Evolutionary conservation across 2,888 invertebrate genomes (phyloP).

Genomic region (Stenchaetothrips biformis): DNA sequence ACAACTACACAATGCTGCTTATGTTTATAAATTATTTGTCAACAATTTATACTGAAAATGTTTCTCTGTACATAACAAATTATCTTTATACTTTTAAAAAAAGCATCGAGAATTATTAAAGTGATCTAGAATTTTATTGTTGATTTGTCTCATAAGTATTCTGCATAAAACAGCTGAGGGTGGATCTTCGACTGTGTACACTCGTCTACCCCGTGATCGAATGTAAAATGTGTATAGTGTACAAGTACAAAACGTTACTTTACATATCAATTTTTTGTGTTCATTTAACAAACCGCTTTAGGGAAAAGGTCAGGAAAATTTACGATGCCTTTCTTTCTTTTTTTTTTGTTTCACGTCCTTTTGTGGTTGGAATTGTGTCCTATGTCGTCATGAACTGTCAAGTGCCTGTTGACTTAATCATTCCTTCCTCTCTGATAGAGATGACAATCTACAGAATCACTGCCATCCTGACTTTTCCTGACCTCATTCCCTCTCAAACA

Average conservation of each 20-base stretch:
- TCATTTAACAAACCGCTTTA: background rate
- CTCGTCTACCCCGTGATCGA: background rate
- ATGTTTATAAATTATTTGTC: conserved; percentile 7
- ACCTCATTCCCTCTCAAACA: background rate
- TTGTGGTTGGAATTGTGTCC: no score
- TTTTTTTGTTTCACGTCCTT: background rate
- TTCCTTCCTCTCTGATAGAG: no score
- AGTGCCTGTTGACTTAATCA: no score
- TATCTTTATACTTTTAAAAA: conserved; percentile 10
- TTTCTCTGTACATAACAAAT: conserved; percentile 18
- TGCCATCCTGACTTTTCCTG: background rate
- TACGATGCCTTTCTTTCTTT: background rate
- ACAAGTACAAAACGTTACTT: conserved; percentile 25
- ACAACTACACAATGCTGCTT: background rate
- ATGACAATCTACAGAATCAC: background rate
- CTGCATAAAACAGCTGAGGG: background rate
- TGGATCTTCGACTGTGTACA: conserved; percentile 6
- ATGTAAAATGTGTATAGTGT: conserved; percentile 19
- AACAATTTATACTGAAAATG: conserved; percentile 15
- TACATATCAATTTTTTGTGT: background rate
- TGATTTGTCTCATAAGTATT: conserved; percentile 22
- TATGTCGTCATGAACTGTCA: no score
- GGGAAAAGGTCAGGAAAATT: background rate
- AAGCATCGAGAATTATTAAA: background rate
- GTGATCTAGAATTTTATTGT: conserved; percentile 23